A percentile compares a stretch with the other conserved stretches of the same genome.
Evolutionary conservation across 1,140 invertebrate species (phyloP).

Genomic region (Aphidius ervi): DNA sequence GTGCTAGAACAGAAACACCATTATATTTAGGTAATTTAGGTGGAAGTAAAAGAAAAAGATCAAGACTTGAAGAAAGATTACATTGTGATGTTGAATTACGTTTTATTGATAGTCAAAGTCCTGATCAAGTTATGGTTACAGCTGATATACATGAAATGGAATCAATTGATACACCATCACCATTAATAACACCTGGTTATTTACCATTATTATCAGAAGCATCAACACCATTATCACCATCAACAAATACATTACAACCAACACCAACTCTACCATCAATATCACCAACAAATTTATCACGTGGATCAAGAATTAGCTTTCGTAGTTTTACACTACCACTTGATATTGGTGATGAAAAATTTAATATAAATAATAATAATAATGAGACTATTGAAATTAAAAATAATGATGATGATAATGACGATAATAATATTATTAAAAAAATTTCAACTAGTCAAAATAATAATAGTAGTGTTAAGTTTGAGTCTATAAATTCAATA

Average conservation of each 20-base stretch:
- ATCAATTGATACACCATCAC: slow-evolving; percentile 37
- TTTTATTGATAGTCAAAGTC: slow-evolving; percentile 58
- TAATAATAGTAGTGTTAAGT: too few species aligned
- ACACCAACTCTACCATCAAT: slow-evolving; percentile 35
- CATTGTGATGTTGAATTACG: slow-evolving; percentile 53
- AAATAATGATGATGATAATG: slow-evolving; percentile 39
- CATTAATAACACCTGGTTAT: slow-evolving; percentile 48
- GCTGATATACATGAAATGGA: slow-evolving; percentile 50
- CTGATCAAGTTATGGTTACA: slow-evolving; percentile 53
- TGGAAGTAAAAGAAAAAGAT: slow-evolving; percentile 52
- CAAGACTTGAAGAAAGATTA: slow-evolving; percentile 53
- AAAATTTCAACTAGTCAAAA: slow-evolving; percentile 17
- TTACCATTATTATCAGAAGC: slow-evolving; percentile 47
- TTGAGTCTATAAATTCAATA: too few species aligned
- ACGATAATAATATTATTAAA: slow-evolving; percentile 32
- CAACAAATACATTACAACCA: slow-evolving; percentile 35
- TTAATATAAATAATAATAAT: background rate
- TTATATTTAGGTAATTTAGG: slow-evolving; percentile 36
- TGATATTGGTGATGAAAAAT: slow-evolving; percentile 37
- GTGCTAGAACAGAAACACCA: slow-evolving; percentile 50
- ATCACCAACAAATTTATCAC: slow-evolving; percentile 36
- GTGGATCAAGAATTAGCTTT: slow-evolving; percentile 49
- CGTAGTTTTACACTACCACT: slow-evolving; percentile 49
- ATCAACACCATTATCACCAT: slow-evolving; percentile 46
- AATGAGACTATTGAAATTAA: slow-evolving; percentile 30